Conservation (phyloP, 2,113 vertebrate genomes). For the Speoplatyrhinus poulsoni region DNA sequence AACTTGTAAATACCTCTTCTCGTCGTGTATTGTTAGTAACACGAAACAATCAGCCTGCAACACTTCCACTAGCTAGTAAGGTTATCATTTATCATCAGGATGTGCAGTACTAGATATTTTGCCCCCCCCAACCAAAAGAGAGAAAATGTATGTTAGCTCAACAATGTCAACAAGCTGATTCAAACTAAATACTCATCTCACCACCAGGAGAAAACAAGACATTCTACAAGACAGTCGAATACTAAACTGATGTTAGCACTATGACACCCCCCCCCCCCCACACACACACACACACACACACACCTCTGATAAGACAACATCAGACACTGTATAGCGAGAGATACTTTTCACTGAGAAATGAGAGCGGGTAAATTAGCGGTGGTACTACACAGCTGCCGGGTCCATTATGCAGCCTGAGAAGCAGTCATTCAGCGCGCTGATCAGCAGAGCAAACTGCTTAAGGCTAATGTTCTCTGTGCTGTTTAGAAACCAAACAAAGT, state of each 20-base stretch:
- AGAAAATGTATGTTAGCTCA: slow-evolving; percentile 26
- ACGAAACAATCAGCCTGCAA: background rate
- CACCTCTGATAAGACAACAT: slow-evolving; percentile 19
- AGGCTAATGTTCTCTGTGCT: slow-evolving; percentile 72
- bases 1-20: background rate
- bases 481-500: slow-evolving; percentile 72
- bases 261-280: slow-evolving; percentile 16
- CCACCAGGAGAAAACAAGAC: slow-evolving; percentile 59
- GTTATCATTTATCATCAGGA: background rate
- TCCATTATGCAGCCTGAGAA: slow-evolving; percentile 68
- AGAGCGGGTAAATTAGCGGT: slow-evolving; percentile 36
- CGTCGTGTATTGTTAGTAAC: slow-evolving; percentile 12
- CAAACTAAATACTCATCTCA: slow-evolving; percentile 63
- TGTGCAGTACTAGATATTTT: background rate
- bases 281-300: too few relatives aligned
- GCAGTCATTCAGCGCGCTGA: slow-evolving; percentile 68
- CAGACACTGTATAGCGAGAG: slow-evolving; percentile 40
- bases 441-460: slow-evolving; percentile 63
- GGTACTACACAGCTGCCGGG: slow-evolving; percentile 31
- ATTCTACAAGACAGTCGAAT: slow-evolving; percentile 51
- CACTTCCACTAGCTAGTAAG: too few relatives aligned
- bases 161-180: slow-evolving; percentile 71
- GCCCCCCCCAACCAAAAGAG: background rate
- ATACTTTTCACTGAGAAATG: slow-evolving; percentile 41
- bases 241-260: slow-evolving; percentile 45